Base-by-base conservation (phyloP, 2,113 vertebrate genomes). In the Toxostoma redivivum region DNA sequence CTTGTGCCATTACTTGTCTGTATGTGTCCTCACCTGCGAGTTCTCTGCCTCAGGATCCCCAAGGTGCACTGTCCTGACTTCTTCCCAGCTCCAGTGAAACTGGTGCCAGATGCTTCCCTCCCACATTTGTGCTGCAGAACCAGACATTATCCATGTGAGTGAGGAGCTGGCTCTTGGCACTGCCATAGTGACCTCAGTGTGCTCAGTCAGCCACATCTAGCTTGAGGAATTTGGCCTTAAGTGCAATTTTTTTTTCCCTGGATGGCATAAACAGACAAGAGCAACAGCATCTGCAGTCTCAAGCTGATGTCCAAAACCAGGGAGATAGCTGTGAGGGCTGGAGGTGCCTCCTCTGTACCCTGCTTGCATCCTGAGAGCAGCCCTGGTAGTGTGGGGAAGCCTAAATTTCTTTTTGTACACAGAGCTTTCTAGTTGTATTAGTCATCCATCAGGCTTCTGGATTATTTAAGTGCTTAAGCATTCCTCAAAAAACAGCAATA, bases 361-460 rank as follows among this genome's bases (percentile, higher is more conserved):
- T 28, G 37, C 21, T 48, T 57, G 42, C 2, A 0, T 76, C 20
- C 38, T 35, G 33, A 50, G 51, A 86, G 76, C 0, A 0, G 44
- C 81, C 19, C 51, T 78, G 56, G 38, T 40, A 60, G 64, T 67
- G 53, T 81, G 81, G 33, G 78, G 58, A 92, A 91, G 86, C 84
- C 80, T 76, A 70, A 93, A 92, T 90, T 92, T 30, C 61, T 37
- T 87, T 33, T 72, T 90, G 45, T 94, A 48, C 4, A 0, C 0
- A 1, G 31, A 95, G 71, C 82, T 86, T 86, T 96, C 95, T 82
- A n/a, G 77, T 90, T 97, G 81, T 85, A 94, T 97, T 97, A 96
- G 91, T 95, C 94, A 96, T 94, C 84, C 85, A 53, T 92, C 93
- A 95, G 84, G 50, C 87, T 96, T 30, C 84, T 94, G 94, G 95